Conservation (phyloP, 2,797 vertebrate genomes). For the Neopelma chrysocephalum region DNA sequence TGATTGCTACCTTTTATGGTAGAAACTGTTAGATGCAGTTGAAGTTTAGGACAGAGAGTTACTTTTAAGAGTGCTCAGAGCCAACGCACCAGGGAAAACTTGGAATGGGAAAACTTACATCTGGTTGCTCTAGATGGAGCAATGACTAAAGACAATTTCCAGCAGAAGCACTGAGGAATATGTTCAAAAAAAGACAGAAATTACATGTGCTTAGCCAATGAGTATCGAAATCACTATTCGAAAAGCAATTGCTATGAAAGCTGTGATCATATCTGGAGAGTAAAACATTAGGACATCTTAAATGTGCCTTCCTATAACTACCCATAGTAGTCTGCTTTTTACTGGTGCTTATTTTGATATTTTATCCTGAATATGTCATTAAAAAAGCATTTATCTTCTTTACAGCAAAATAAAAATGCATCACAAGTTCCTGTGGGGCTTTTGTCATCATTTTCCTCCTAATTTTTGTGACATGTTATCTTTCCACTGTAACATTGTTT, state of each 20-base stretch:
- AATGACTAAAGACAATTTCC: not conserved
- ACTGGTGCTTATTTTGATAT: conserved; percentile 24
- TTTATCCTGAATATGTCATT: conserved; percentile 21
- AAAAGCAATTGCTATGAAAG: not conserved
- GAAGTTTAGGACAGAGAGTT: not conserved
- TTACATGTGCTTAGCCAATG: not conserved
- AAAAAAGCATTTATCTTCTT: not conserved
- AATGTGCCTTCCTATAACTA: not conserved
- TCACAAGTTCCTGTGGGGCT: not conserved
- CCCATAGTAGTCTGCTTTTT: not conserved
- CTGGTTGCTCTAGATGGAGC: not conserved
- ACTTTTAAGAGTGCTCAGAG: not conserved
- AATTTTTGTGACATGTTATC: conserved; percentile 21
- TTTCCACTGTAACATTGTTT: not conserved
- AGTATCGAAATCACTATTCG: not conserved
- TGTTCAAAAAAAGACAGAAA: not conserved
- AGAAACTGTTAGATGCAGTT: not conserved
- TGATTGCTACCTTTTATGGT: not conserved
- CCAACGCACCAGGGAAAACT: not conserved
- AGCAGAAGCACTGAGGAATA: not conserved
- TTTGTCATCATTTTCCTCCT: conserved; percentile 19
- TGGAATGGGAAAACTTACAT: not conserved
- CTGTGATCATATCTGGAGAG: not conserved
- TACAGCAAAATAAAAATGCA: not conserved
- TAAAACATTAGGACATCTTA: not conserved